Conservation (phyloP, 2,797 vertebrate species). For the Eleutherodactylus coqui region DNA sequence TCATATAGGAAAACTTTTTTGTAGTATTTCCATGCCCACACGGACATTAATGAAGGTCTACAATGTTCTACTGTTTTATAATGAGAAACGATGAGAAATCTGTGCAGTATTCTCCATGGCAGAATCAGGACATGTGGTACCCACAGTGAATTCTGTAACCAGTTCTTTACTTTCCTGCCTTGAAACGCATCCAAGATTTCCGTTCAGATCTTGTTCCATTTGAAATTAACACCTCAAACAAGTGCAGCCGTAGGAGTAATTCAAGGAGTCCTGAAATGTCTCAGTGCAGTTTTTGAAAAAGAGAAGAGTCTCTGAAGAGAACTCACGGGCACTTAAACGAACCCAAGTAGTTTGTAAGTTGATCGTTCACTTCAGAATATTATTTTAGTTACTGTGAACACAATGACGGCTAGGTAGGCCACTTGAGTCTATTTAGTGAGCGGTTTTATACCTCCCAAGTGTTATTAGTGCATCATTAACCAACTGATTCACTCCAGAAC, state of each 20-base stretch:
- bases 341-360: conserved; percentile 59
- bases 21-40: too few species aligned
- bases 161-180: conserved; percentile 61
- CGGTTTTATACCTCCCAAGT: conserved; percentile 49
- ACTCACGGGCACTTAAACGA: conserved; percentile 56
- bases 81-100: conserved; percentile 25
- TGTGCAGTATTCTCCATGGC: conserved; percentile 46
- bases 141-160: conserved; percentile 58
- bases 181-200: conserved; percentile 61
- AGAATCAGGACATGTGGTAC: conserved; percentile 54
- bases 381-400: conserved; percentile 59
- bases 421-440: conserved; percentile 46
- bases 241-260: conserved; percentile 63
- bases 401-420: conserved; percentile 50
- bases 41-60: too few species aligned
- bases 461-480: conserved; percentile 40
- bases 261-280: conserved; percentile 63
- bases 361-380: conserved; percentile 60
- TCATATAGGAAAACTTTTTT: too few species aligned
- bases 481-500: conserved; percentile 33
- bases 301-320: conserved; percentile 61
- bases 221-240: conserved; percentile 65
- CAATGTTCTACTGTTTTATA: conserved; percentile 44
- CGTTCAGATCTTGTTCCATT: conserved; percentile 63
- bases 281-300: conserved; percentile 61